A percentile compares a stretch with the other conserved stretches of the same genome.
These are phyloP conservation scores for Macroramphosus scolopax DNA, from an alignment of 2,797 vertebrate species.

Conservation along the genomic window DNA sequence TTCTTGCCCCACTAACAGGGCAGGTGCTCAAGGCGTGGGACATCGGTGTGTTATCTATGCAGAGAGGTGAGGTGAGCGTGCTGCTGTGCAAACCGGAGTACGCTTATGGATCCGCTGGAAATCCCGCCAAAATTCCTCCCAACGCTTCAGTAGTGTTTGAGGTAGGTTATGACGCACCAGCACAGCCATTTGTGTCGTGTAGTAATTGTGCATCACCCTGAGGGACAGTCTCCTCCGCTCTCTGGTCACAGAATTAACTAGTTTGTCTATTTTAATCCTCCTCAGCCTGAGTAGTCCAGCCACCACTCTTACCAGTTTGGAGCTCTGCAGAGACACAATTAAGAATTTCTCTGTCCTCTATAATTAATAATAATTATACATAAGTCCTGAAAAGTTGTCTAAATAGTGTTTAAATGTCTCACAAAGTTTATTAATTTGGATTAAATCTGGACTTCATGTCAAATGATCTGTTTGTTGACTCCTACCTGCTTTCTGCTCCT, in stretches of 20 bases:
- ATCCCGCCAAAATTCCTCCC: constrained; percentile 89
- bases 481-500: constrained; percentile 34
- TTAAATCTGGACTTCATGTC: no score
- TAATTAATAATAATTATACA: constrained; percentile 21
- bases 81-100: constrained; percentile 91
- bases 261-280: constrained; percentile 39
- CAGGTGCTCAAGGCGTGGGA: constrained; percentile 97
- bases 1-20: constrained; percentile 71
- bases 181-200: no score
- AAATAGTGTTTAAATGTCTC: no score
- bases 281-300: constrained; percentile 7
- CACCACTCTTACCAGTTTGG: constrained; percentile 1
- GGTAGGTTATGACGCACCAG: constrained; percentile 73
- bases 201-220: no score
- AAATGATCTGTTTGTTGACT: constrained; percentile 14
- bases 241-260: constrained; percentile 25
- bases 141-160: constrained; percentile 90
- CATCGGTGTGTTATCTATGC: constrained; percentile 89
- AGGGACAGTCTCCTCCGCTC: no score
- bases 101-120: constrained; percentile 86
- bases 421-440: no score
- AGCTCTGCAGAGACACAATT: constrained; percentile 7
- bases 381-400: no score
- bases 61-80: constrained; percentile 88
- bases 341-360: constrained; percentile 5